phyloP scores from a whole-genome alignment of 2,113 vertebrate genomes.

The Picathartes gymnocephalus region DNA sequence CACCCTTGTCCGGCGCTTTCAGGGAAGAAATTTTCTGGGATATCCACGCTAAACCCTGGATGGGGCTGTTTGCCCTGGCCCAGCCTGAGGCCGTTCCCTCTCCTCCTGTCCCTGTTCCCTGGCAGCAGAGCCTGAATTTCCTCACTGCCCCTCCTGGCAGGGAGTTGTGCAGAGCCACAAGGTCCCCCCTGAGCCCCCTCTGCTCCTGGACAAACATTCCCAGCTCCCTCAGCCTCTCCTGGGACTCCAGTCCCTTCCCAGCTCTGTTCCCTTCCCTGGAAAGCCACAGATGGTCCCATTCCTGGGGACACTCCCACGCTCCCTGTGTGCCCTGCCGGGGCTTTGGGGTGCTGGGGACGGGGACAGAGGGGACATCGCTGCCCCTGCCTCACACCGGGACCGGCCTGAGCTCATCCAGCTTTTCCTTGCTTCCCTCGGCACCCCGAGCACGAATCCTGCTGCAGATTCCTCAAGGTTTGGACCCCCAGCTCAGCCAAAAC shows the following conservation, averaged over 20 bases:
- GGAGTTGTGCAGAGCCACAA: not conserved
- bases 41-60: not conserved
- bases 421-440: not conserved
- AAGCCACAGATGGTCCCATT: too few species aligned
- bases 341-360: not conserved
- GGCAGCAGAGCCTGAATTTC: not conserved
- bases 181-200: not conserved
- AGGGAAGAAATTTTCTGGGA: too few species aligned
- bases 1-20: rapidly evolving
- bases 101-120: not conserved
- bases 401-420: not conserved
- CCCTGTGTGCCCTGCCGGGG: not conserved
- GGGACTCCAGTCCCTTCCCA: not conserved
- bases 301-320: rapidly evolving
- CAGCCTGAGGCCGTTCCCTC: not conserved
- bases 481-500: rapidly evolving
- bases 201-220: not conserved
- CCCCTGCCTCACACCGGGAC: not conserved
- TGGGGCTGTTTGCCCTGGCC: not conserved
- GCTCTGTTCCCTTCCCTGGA: rapidly evolving
- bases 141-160: not conserved
- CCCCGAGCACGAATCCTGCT: not conserved
- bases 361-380: not conserved
- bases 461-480: not conserved
- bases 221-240: not conserved